phyloP scores from a whole-genome alignment of 92 coral and sea anemone species.

The Palythoa heliodiscus region DNA sequence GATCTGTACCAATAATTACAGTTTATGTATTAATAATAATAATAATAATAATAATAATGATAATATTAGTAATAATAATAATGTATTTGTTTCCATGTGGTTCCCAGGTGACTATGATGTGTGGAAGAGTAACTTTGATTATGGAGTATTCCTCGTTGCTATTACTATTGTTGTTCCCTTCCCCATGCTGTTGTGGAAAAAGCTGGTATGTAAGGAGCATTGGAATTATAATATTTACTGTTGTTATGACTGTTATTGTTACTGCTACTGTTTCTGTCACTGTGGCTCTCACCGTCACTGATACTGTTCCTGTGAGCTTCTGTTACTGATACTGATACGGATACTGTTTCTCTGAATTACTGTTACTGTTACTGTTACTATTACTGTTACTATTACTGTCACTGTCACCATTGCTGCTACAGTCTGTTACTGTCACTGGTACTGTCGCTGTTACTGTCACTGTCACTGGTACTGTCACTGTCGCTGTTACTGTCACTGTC shows the following conservation, averaged over 20 bases:
- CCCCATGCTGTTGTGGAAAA: slow-evolving; percentile 78
- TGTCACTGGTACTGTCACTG: not conserved
- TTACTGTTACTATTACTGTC: not conserved
- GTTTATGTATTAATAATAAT: no score
- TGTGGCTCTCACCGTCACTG: not conserved
- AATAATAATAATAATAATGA: no score
- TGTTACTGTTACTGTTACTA: not conserved
- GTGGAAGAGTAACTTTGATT: slow-evolving; percentile 84
- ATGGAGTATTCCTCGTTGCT: slow-evolving; percentile 73
- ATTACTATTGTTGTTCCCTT: slow-evolving; percentile 70
- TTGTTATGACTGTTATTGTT: not conserved
- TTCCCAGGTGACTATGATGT: slow-evolving; percentile 61
- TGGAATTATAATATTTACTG: not conserved
- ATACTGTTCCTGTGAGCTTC: not conserved
- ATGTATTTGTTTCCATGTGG: not conserved
- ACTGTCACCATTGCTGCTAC: not conserved
- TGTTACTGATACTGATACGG: not conserved
- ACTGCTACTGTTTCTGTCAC: not conserved
- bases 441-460: not conserved
- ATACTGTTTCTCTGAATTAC: not conserved
- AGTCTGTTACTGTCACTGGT: not conserved
- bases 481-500: not conserved
- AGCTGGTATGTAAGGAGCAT: slow-evolving; percentile 57
- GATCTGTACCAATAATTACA: no score
- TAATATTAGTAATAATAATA: no score